Conservation (phyloP, 2,113 vertebrate species). For the Thunnus maccoyii region DNA sequence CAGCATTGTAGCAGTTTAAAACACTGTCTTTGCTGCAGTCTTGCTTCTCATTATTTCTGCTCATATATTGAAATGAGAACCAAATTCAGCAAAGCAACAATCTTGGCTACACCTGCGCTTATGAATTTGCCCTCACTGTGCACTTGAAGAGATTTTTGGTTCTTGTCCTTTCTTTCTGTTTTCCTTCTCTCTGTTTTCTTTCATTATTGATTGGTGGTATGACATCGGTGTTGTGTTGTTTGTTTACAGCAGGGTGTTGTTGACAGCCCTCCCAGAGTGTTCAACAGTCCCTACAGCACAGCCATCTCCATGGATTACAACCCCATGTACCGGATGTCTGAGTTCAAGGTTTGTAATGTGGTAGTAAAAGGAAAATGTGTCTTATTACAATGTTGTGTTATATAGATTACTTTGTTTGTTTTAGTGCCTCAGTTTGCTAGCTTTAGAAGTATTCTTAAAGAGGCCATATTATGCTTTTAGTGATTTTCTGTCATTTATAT, state of each 20-base stretch:
- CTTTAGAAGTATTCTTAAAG: too few relatives aligned
- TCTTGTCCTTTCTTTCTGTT: not conserved
- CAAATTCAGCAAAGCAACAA: not conserved
- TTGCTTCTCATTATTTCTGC: not conserved
- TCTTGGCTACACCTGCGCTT: not conserved
- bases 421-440: not conserved
- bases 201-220: not conserved
- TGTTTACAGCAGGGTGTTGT: conserved; percentile 54
- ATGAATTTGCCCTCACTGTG: not conserved
- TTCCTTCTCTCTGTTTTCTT: not conserved
- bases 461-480: too few relatives aligned
- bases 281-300: conserved; percentile 83
- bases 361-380: too few relatives aligned
- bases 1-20: not conserved
- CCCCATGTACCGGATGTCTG: conserved; percentile 74
- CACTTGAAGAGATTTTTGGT: not conserved
- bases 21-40: not conserved
- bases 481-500: too few relatives aligned
- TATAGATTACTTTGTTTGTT: not conserved
- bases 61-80: not conserved
- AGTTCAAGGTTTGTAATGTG: conserved; percentile 78
- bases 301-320: conserved; percentile 78
- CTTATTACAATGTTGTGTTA: too few relatives aligned
- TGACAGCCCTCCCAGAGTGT: conserved; percentile 79
- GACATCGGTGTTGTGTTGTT: not conserved